Percentiles rank a stretch among this genome's conserved stretches.
phyloP scores from a whole-genome alignment of 2,888 invertebrate species.

The Acleris sparsana region DNA sequence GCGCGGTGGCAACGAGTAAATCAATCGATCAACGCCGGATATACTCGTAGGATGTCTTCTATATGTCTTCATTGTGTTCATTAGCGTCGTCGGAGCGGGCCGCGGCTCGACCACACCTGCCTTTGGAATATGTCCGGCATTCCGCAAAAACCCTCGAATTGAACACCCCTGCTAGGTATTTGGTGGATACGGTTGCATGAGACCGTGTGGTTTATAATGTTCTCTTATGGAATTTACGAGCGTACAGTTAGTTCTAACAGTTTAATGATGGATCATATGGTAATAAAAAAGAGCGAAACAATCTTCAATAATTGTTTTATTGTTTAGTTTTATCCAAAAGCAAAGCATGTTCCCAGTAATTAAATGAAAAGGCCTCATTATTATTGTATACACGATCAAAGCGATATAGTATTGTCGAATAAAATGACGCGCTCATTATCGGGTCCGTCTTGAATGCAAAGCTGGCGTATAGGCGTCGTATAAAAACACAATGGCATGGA shows the following conservation, averaged over 20 bases:
- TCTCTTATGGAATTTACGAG: conserved; percentile 6
- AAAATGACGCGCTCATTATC: conserved; percentile 45
- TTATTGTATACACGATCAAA: conserved; percentile 9
- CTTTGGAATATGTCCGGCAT: conserved; percentile 66
- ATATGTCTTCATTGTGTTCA: conserved; percentile 84
- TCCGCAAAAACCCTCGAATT: conserved; percentile 66
- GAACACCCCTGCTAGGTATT: conserved; percentile 49
- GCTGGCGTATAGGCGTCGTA: conserved; percentile 50
- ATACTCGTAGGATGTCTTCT: conserved; percentile 64
- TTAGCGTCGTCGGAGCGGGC: conserved; percentile 69
- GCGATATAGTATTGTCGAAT: conserved; percentile 28
- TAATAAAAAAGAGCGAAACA: too few relatives aligned
- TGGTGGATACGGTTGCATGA: conserved; percentile 11
- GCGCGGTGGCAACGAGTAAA: conserved; percentile 82
- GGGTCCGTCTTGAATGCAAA: conserved; percentile 56
- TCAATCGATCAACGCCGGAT: conserved; percentile 84
- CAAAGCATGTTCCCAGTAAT: conserved; percentile 20
- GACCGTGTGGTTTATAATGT: background rate
- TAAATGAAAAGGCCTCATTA: conserved; percentile 20
- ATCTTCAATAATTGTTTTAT: too few relatives aligned
- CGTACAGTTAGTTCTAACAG: background rate
- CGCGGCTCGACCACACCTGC: conserved; percentile 72
- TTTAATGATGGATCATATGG: background rate
- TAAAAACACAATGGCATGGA: conserved; percentile 69
- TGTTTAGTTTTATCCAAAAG: background rate